Evolutionary conservation across 2,888 invertebrate species (phyloP).

Genomic region (Microctonus hyperodae): DNA sequence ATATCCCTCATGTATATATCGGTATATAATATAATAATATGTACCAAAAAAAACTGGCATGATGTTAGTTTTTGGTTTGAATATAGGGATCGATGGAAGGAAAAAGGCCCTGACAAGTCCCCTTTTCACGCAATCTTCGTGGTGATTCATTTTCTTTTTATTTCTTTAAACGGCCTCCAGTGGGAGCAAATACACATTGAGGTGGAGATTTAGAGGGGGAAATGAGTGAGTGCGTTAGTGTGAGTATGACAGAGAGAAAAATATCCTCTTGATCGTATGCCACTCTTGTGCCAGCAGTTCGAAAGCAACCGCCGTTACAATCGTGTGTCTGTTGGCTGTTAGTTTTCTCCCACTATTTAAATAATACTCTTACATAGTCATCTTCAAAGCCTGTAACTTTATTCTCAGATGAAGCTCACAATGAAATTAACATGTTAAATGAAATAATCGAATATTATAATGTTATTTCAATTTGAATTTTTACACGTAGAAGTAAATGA

Average conservation of each 20-base stretch:
- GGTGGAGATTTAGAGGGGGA: neutral
- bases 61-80: neutral
- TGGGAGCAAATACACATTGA: neutral
- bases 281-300: slow-evolving; percentile 53
- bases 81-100: neutral
- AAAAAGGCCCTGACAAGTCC: neutral
- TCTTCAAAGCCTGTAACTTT: neutral
- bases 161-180: neutral
- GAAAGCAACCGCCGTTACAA: slow-evolving; percentile 61
- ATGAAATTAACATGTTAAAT: neutral
- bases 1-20: slow-evolving; percentile 38
- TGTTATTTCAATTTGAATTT: no score
- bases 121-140: neutral
- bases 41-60: no score
- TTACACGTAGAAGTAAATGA: no score
- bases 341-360: neutral
- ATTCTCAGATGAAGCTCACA: no score
- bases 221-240: slow-evolving; percentile 3
- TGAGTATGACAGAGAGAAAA: slow-evolving; percentile 19
- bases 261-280: slow-evolving; percentile 58
- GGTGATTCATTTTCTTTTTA: neutral
- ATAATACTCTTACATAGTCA: neutral
- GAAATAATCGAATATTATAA: neutral
- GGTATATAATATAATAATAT: neutral
- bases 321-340: slow-evolving; percentile 55